Evolutionary conservation across 2,113 vertebrate genomes (phyloP), one percentile per base, ranked within the genome.

Genomic region (Macrotus californicus): DNA sequence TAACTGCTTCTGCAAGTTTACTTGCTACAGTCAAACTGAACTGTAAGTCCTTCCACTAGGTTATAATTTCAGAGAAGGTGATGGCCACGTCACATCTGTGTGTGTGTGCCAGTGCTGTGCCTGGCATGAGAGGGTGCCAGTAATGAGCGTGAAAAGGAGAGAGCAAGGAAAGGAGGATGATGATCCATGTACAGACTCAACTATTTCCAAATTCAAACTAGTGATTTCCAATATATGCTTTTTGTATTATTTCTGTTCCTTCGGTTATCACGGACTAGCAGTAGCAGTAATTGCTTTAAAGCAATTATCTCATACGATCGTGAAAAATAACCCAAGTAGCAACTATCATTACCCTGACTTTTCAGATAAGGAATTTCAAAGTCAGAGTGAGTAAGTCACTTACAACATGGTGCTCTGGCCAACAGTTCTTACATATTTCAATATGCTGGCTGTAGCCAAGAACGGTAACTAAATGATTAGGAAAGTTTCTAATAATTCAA

Each of bases 291-390:
- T 0, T 96, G 52, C 36, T 48, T 90, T 50, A 24, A 3, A 91
- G 29, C 12, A 90, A 96, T 59, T 88, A 88, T 52, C 36, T 81
- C 73, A 76, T 41, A 64, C 46, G 61, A 75, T 84, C 39, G 61
- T 84, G 41, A 84, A 54, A 82, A 70, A 89, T 56, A 93, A 76
- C 29, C 22, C 26, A 94, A 93, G 69, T 39, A 43, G 41, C 83
- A 94, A 43, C 50, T 82, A 80, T 43, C 26, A 79, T 59, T 75
- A 75, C 29, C 15, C 34, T 24, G 15, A 93, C 41, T 82, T 77
- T 96, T 87, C 73, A 89, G 5, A 77, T 75, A n/a, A 88, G 21
- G 39, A 85, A 50, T 48, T 86, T 82, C 77, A 82, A 82, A 81
- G 31, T 52, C 29, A 75, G 7, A 59, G 34, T 73, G 81, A 82